phyloP scores from a whole-genome alignment of 2,888 invertebrate genomes.

The Myathropa florea region DNA sequence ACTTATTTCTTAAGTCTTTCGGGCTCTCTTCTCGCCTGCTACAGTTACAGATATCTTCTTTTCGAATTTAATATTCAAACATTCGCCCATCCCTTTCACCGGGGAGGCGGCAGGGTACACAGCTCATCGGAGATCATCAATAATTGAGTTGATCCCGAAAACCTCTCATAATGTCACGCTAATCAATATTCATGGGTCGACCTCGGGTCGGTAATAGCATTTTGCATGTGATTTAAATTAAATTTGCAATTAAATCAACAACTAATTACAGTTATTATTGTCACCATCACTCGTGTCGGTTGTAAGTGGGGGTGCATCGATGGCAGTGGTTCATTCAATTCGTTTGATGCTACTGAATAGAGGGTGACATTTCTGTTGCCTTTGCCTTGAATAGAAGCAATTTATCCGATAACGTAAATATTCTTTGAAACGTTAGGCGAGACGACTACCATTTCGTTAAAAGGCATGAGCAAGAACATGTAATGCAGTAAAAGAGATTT shows the following conservation, averaged over 20 bases:
- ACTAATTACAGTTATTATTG: constrained; percentile 2
- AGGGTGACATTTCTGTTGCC: too few relatives aligned
- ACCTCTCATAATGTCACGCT: constrained; percentile 1
- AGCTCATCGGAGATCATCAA: not conserved
- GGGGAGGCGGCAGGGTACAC: not conserved
- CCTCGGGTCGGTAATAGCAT: not conserved
- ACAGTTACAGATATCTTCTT: not conserved
- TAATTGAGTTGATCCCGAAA: not conserved
- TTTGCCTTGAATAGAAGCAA: too few relatives aligned
- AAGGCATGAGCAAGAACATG: too few relatives aligned
- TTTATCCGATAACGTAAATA: too few relatives aligned
- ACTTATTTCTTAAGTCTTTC: not conserved
- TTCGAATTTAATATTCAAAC: not conserved
- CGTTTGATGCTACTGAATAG: too few relatives aligned
- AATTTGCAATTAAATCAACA: not conserved
- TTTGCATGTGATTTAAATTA: not conserved
- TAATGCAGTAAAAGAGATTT: too few relatives aligned
- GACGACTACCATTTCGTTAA: too few relatives aligned
- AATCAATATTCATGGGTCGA: constrained; percentile 4
- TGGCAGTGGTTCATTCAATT: too few relatives aligned
- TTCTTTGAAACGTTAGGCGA: too few relatives aligned
- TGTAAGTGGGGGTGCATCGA: not conserved
- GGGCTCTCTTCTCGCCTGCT: not conserved
- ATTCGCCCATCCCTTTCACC: not conserved
- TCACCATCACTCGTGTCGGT: not conserved